Evolutionary conservation across 2,888 invertebrate genomes (phyloP), one percentile per base, ranked within the genome.

Genomic region (Caenorhabditis wallacei): DNA sequence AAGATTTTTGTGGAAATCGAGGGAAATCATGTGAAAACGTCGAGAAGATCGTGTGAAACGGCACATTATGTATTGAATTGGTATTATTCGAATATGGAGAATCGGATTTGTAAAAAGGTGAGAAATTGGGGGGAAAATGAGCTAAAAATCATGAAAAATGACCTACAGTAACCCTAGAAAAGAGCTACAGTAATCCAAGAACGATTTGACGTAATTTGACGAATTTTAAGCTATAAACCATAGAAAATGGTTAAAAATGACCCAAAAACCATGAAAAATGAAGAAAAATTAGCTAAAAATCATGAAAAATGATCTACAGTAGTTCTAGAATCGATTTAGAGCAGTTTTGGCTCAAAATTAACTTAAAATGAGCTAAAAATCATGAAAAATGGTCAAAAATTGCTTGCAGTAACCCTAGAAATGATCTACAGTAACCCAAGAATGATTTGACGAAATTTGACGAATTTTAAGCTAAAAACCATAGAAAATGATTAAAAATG

Each of bases 71-170:
- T 83, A 7, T 43, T 83, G 4, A 78, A 83, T 43, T 83, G 83
- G 83, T 83, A 80, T 43, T 83, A 83, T 26, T 79, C 83, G 16
- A 83, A 83, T 57, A 83, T 83, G 83, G 83, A 83, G 56, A 83
- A 74, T 40, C 59, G 82, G 1, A 75, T 83, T 0, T 71, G 70
- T 8, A 83, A 83, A 56, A 83, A 80, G 68, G 83, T 82, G 4
- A 4, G 22, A 5, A 13, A 20, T 53, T 10, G 48, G 30, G 8
- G 8, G 5, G 51, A 22, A 53, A 53, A 22, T 22, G 3, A 10
- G 51, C 0, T 5, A 2, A 51, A 43, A 37, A 16, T 40, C 11
- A n/a, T 22, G 16, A 18, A 11, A 26, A 18, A 11, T 48, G 1
- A 26, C 18, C 40, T 37, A 11, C n/a, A n/a, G n/a, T n/a, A n/a